These are phyloP conservation scores for Parambassis ranga DNA, from an alignment of 2,797 vertebrate species.

Conservation along the genomic window DNA sequence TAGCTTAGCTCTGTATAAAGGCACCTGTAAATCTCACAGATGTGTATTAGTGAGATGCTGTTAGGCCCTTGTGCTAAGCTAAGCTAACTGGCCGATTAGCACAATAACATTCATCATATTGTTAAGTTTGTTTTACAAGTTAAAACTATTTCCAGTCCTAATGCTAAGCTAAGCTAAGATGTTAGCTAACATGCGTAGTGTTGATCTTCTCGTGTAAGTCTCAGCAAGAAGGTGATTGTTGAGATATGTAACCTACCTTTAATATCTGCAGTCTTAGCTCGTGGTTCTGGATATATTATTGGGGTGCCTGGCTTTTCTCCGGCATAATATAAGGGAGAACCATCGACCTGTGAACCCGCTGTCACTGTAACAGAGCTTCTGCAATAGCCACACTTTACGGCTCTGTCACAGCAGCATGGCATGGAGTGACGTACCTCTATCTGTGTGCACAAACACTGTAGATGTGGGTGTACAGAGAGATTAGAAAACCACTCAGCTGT, in stretches of 20 bases:
- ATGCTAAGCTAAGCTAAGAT: slow-evolving; percentile 7
- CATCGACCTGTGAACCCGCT: slow-evolving; percentile 54
- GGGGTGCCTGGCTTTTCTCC: slow-evolving; percentile 40
- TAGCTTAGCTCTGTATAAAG: no score
- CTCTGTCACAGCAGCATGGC: slow-evolving; percentile 26
- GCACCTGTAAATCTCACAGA: no score
- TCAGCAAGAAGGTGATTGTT: background rate
- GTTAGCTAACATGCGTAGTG: background rate
- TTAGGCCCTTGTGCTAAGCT: no score
- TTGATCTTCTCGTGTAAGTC: background rate
- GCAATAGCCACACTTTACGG: slow-evolving; percentile 32
- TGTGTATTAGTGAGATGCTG: no score
- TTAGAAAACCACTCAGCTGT: slow-evolving; percentile 27
- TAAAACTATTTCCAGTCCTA: background rate
- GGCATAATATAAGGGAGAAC: slow-evolving; percentile 34
- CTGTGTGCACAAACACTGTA: slow-evolving; percentile 28
- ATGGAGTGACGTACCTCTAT: slow-evolving; percentile 28
- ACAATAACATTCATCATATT: no score
- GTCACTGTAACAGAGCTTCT: slow-evolving; percentile 48
- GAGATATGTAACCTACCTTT: background rate
- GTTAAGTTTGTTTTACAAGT: no score
- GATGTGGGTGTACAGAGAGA: slow-evolving; percentile 18
- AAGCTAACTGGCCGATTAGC: no score
- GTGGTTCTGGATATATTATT: no score
- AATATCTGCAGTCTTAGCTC: no score